A percentile compares a stretch with the other conserved stretches of the same genome.
These are phyloP conservation scores for Manacus vitellinus DNA, from an alignment of 2,113 vertebrate genomes.

Conservation along the genomic window DNA sequence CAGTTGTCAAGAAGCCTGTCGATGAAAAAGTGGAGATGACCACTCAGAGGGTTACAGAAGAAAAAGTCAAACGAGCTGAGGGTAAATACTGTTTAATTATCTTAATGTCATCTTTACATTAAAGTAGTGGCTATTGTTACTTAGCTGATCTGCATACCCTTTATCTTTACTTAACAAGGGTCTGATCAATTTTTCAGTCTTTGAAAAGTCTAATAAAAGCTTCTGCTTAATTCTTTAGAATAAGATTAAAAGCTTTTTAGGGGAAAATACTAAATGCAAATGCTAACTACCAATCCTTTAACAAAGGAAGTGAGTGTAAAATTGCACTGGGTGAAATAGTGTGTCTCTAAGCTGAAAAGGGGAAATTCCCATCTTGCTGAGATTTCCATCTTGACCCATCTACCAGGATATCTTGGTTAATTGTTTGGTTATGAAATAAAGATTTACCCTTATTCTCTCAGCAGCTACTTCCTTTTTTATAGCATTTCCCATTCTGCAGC, in stretches of 20 bases:
- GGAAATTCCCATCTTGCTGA: not conserved
- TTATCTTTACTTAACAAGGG: not conserved
- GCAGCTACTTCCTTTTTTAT: not conserved
- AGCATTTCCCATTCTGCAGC: not conserved
- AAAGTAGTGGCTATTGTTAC: not conserved
- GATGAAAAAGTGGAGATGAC: conserved; percentile 79
- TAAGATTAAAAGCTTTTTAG: not conserved
- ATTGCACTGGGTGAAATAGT: not conserved
- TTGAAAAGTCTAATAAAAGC: not conserved
- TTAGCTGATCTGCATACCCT: not conserved
- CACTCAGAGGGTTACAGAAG: conserved; percentile 71
- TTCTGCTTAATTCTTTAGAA: not conserved
- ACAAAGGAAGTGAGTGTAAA: not conserved
- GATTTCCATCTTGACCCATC: not conserved
- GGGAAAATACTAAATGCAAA: not conserved
- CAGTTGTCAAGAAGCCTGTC: conserved; percentile 82
- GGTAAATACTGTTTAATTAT: conserved; percentile 63
- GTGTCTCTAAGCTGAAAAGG: not conserved
- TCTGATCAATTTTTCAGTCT: not conserved
- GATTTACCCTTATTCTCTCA: not conserved
- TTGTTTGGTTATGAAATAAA: not conserved
- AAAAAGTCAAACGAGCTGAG: conserved; percentile 72
- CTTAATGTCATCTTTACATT: not conserved
- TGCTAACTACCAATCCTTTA: not conserved
- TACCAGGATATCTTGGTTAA: not conserved